phyloP scores from a whole-genome alignment of 2,797 vertebrate species.

The Mormyrus hasselquistii region DNA sequence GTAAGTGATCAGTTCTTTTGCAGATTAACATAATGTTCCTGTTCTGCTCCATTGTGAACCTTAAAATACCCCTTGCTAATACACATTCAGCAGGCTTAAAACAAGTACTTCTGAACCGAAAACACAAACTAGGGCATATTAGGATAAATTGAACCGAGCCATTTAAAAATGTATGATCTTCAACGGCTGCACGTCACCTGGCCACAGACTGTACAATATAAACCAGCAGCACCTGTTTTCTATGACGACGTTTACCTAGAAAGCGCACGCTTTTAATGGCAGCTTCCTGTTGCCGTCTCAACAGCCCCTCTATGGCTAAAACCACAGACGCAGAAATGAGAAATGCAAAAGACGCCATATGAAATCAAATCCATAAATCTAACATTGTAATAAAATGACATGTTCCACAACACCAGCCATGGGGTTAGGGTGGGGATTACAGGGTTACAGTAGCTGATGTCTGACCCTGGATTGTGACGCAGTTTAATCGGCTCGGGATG shows the following conservation, averaged over 20 bases:
- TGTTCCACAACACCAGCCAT: not conserved
- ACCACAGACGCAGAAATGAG: not conserved
- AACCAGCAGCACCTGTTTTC: not conserved
- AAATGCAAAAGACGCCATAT: not conserved
- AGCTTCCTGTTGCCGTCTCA: not conserved
- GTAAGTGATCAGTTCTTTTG: not conserved
- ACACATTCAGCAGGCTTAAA: not conserved
- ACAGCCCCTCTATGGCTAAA: not conserved
- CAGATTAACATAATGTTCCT: not conserved
- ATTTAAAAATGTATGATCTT: not conserved
- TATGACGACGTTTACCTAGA: not conserved
- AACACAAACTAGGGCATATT: not conserved
- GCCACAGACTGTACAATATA: not conserved
- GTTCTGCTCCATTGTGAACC: not conserved
- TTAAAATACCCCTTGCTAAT: not conserved
- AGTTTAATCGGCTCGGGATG: constrained; percentile 46
- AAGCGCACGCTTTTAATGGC: not conserved
- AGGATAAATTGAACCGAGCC: not conserved
- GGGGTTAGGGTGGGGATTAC: constrained; percentile 16
- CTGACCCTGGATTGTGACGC: constrained; percentile 29
- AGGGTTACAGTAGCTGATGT: constrained; percentile 6
- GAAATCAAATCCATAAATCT: not conserved
- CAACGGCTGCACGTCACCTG: not conserved
- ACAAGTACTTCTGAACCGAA: not conserved
- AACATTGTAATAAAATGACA: not conserved